phyloP scores from a whole-genome alignment of 1,140 invertebrate genomes.

The Eupristina koningsbergeri region DNA sequence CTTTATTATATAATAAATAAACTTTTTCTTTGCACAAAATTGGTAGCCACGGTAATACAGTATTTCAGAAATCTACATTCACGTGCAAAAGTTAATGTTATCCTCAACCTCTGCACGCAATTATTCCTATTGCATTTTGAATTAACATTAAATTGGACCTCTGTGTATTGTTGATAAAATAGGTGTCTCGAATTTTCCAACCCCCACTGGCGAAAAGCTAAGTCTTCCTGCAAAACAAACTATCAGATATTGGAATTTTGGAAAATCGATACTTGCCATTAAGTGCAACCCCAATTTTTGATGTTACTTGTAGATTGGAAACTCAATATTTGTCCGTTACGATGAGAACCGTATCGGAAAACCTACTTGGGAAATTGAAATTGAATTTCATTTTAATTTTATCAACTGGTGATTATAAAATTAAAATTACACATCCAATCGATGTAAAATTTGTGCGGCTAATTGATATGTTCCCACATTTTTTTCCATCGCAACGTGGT shows the following conservation, averaged over 20 bases:
- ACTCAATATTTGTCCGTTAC: not conserved
- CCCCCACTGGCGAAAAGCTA: not conserved
- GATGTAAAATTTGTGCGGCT: no score
- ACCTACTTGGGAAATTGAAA: not conserved
- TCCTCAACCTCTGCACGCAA: conserved; percentile 1
- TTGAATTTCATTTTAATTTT: not conserved
- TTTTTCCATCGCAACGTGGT: no score
- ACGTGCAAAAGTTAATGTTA: not conserved
- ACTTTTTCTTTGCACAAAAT: conserved; percentile 1
- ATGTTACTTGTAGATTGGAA: not conserved
- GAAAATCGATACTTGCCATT: not conserved
- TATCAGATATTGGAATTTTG: not conserved
- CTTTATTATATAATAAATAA: not conserved
- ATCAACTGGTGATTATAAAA: not conserved
- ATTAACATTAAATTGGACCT: not conserved
- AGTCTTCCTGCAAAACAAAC: not conserved
- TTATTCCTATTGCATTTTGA: conserved; percentile 5
- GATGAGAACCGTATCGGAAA: not conserved
- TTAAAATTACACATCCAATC: not conserved
- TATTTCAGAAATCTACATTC: not conserved
- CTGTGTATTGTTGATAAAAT: not conserved
- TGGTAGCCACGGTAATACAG: not conserved
- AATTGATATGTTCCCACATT: no score
- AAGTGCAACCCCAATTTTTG: not conserved
- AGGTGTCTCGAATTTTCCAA: not conserved